Base-by-base conservation (phyloP, 2,113 vertebrate genomes). In the Leptobrachium leishanense region DNA sequence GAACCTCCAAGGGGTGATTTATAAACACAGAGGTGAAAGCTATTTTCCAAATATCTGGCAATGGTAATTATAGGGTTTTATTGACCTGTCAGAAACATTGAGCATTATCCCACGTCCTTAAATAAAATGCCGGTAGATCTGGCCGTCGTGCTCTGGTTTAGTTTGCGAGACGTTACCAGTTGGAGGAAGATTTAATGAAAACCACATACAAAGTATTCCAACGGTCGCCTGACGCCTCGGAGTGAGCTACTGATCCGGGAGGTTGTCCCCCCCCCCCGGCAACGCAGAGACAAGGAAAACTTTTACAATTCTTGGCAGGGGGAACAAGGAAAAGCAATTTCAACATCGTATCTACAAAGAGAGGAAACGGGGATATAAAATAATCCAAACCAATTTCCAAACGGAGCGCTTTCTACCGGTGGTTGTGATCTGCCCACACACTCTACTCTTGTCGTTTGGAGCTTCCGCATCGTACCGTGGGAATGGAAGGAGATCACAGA, bases 281-380 rank as follows among this genome's bases (percentile, higher is more conserved):
- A 31, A 50, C 8, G 7, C 40, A 13, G 41, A 59, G 2, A 43
- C 10, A 41, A 70, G 64, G 75, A 65, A 43, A 65, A 6, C 54
- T 70, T 9, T 70, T 77, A 5, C 44, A 7, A 10, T 39, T 76
- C n/a, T 57, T 77, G 75, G 75, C 75, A 70, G 6, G 3, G 13
- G 42, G 41, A 43, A 6, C 41, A 1, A 2, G 40, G 73, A 59
- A 42, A 68, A 68, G 64, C 54, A 57, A 67, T 10, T 43, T 43
- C 15, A 43, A 13, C 5, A 40, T 43, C 68, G 2, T 55, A 68
- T 68, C 50, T 43, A 43, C 50, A 41, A 41, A n/a, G 44, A 50
- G 7, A 31, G 20, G 20, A 31, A 31, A 31, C 20, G 44, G 12
- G 68, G n/a, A 76, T 42, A 64, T 67, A 39, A 12, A 50, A 39